Conservation (phyloP, 1,140 invertebrate genomes). For the Saxidomus purpurata region DNA sequence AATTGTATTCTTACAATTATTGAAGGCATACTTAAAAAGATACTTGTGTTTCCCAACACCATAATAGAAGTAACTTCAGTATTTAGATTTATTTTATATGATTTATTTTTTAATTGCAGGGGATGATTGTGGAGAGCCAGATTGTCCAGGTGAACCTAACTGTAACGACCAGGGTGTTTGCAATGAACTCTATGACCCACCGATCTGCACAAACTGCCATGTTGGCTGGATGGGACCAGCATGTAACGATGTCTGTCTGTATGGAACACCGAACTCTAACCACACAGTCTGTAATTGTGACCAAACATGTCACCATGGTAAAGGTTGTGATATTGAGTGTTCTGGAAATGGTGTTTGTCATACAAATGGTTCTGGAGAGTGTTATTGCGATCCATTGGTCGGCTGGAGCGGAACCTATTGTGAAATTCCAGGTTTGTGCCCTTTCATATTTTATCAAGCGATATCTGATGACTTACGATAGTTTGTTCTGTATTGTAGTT, state of each 20-base stretch:
- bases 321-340: slow-evolving; percentile 79
- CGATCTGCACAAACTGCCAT: slow-evolving; percentile 76
- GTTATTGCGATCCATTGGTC: slow-evolving; percentile 76
- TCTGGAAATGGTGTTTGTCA: slow-evolving; percentile 77
- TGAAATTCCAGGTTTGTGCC: slow-evolving; percentile 73
- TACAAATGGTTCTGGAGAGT: slow-evolving; percentile 63
- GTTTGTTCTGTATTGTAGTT: too few relatives aligned
- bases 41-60: too few relatives aligned
- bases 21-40: too few relatives aligned
- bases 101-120: slow-evolving; percentile 70
- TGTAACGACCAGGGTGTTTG: slow-evolving; percentile 76
- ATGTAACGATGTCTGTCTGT: slow-evolving; percentile 77
- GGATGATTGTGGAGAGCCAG: slow-evolving; percentile 72
- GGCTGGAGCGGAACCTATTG: slow-evolving; percentile 79
- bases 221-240: slow-evolving; percentile 76
- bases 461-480: too few relatives aligned
- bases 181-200: slow-evolving; percentile 73
- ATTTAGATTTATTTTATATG: too few relatives aligned
- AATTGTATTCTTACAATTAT: too few relatives aligned
- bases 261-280: slow-evolving; percentile 70
- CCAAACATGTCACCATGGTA: slow-evolving; percentile 78
- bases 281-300: slow-evolving; percentile 76
- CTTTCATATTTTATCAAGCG: too few relatives aligned
- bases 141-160: slow-evolving; percentile 79
- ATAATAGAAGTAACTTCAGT: too few relatives aligned